Base-by-base conservation (phyloP, 2,888 invertebrate genomes). In the Drosophila mettleri region DNA sequence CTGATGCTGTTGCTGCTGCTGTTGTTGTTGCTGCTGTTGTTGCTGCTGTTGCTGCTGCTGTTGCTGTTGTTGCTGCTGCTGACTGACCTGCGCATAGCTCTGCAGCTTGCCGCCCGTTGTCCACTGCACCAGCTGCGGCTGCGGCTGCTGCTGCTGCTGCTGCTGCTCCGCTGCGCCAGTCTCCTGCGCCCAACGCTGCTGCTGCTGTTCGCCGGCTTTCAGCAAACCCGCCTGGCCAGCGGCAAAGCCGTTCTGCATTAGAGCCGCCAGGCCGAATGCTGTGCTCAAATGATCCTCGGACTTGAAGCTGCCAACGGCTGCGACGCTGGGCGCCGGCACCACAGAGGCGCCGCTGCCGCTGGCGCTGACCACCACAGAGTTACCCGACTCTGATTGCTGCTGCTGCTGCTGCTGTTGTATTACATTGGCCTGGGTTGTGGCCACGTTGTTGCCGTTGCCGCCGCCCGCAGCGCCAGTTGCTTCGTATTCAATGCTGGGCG, bases 61-160 rank as follows among this genome's bases (percentile, higher is more conserved):
- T 0, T 89, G 89, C 10, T 86, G 88, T 8, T 90, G 89, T 22
- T 84, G 88, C 41, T 88, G 90, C 45, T 89, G 89, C 41, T 89
- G 86, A 36, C 61, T 76, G 58, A 89, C 89, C 14, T 82, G 81
- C 10, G 91, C 88, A 78, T 91, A 97, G 78, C 95, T 95, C 58
- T 96, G 96, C 69, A 97, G 94, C 92, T 96, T 96, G 39, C 96
- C 96, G 57, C 96, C 96, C 88, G 95, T 95, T 68, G 91, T 90
- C 91, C 91, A 91, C 71, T 91, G 91, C 18, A 91, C 91, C 55
- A 91, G 84, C 62, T 91, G 90, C 14, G 90, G 86, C 57, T 89
- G 88, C 20, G 87, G 86, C 46, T 88, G 80, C 58, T 89, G 90
- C 36, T 87, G 87, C 61, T 89, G 88, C 34, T n/a, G 88, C 20